These are phyloP conservation scores for Himalopsyche japonica DNA, from an alignment of 2,888 invertebrate species.

Conservation along the genomic window DNA sequence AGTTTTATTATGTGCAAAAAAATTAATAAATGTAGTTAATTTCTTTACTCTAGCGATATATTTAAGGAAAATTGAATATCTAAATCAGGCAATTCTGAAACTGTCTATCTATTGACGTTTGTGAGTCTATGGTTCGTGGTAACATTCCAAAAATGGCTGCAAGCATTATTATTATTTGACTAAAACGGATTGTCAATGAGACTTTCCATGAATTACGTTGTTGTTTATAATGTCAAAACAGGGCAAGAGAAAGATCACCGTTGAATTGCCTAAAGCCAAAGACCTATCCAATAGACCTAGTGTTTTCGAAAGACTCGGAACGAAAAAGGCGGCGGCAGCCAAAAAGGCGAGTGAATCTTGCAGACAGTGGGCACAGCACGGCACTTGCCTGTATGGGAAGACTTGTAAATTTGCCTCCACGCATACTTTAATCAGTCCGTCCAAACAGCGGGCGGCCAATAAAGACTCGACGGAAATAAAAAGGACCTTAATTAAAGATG, in stretches of 20 bases:
- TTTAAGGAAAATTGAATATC: background rate
- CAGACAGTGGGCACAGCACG: constrained; percentile 77
- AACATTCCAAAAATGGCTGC: constrained; percentile 28
- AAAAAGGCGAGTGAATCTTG: constrained; percentile 64
- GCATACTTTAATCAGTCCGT: constrained; percentile 75
- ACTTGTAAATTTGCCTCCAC: constrained; percentile 76
- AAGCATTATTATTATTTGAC: constrained; percentile 22
- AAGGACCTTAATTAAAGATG: constrained; percentile 54
- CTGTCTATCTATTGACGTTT: background rate
- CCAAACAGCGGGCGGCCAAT: constrained; percentile 70
- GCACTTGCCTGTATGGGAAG: constrained; percentile 77
- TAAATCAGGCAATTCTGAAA: background rate
- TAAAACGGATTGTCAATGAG: constrained; percentile 34
- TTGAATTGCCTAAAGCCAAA: constrained; percentile 72
- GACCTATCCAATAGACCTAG: constrained; percentile 69
- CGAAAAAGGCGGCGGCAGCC: constrained; percentile 64
- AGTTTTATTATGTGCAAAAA: no score
- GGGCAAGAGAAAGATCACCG: constrained; percentile 71
- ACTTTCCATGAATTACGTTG: constrained; percentile 34
- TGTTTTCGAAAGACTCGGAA: constrained; percentile 82
- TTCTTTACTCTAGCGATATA: background rate
- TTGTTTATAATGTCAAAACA: constrained; percentile 39
- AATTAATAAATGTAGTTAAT: no score
- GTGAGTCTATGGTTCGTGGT: constrained; percentile 9
- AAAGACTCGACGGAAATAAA: constrained; percentile 56